phyloP scores from a whole-genome alignment of 2,113 vertebrate species.

The Diadophis punctatus region DNA sequence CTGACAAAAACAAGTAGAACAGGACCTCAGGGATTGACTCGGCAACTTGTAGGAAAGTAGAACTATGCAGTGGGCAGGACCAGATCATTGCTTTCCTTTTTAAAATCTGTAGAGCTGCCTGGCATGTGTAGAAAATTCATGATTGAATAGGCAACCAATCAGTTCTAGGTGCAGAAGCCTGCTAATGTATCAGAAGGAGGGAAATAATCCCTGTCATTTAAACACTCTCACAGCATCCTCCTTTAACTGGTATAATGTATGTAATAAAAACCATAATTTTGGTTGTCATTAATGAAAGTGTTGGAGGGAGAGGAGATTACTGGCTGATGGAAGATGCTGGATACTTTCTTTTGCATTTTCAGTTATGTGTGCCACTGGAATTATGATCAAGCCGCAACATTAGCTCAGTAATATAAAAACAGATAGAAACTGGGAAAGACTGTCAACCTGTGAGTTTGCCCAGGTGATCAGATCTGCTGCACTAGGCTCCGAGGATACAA shows the following conservation, averaged over 20 bases:
- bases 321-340: slow-evolving; percentile 37
- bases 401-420: neutral
- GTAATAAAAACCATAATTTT: slow-evolving; percentile 55
- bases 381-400: neutral
- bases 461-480: neutral
- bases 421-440: neutral
- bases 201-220: slow-evolving; percentile 49
- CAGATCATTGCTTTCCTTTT: slow-evolving; percentile 35
- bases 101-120: slow-evolving; percentile 55
- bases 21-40: neutral
- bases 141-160: slow-evolving; percentile 46
- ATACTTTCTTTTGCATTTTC: neutral
- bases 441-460: neutral
- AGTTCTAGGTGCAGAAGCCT: slow-evolving; percentile 38
- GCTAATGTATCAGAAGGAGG: slow-evolving; percentile 45
- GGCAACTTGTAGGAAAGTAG: slow-evolving; percentile 25
- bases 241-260: slow-evolving; percentile 39
- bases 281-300: slow-evolving; percentile 46
- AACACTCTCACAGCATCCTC: slow-evolving; percentile 53
- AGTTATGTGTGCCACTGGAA: neutral
- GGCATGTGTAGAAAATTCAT: slow-evolving; percentile 35
- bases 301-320: slow-evolving; percentile 39
- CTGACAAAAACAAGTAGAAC: slow-evolving; percentile 18
- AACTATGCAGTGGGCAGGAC: slow-evolving; percentile 30
- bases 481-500: neutral